Evolutionary conservation across 2,888 invertebrate species (phyloP).

Genomic region (Drosophila monieri): DNA sequence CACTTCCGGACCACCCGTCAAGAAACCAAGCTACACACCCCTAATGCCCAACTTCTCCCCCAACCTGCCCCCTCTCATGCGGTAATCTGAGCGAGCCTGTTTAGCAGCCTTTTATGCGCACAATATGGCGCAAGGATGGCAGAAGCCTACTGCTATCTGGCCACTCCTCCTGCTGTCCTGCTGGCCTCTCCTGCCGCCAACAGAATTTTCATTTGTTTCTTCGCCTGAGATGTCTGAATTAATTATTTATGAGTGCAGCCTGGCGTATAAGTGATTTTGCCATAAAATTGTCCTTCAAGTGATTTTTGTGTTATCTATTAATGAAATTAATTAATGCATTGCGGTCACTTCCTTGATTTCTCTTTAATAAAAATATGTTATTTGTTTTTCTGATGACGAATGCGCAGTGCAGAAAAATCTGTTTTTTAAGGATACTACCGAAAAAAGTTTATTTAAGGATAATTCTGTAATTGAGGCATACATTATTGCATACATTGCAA

Average conservation of each 20-base stretch:
- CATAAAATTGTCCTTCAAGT: slow-evolving; percentile 41
- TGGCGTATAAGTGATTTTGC: slow-evolving; percentile 67
- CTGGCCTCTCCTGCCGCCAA: slow-evolving; percentile 7
- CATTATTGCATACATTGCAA: too few relatives aligned
- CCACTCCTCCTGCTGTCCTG: slow-evolving; percentile 3
- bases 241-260: slow-evolving; percentile 75
- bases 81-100: slow-evolving; percentile 59
- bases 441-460: too few relatives aligned
- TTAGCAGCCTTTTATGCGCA: slow-evolving; percentile 68
- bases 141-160: slow-evolving; percentile 21
- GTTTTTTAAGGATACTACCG: slow-evolving; percentile 2
- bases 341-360: slow-evolving; percentile 8
- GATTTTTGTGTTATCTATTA: slow-evolving; percentile 53
- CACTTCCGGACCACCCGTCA: slow-evolving; percentile 52
- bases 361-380: background rate
- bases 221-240: slow-evolving; percentile 53
- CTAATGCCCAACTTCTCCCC: background rate
- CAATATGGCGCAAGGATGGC: slow-evolving; percentile 62
- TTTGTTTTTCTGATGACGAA: slow-evolving; percentile 11
- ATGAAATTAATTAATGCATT: slow-evolving; percentile 51
- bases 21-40: slow-evolving; percentile 11
- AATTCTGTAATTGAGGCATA: too few relatives aligned
- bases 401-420: slow-evolving; percentile 12
- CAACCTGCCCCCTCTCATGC: slow-evolving; percentile 4
- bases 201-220: slow-evolving; percentile 61